Percentiles rank a stretch among this genome's conserved stretches.
phyloP scores from a whole-genome alignment of 1,140 invertebrate species.

The Zeugodacus cucurbitae region DNA sequence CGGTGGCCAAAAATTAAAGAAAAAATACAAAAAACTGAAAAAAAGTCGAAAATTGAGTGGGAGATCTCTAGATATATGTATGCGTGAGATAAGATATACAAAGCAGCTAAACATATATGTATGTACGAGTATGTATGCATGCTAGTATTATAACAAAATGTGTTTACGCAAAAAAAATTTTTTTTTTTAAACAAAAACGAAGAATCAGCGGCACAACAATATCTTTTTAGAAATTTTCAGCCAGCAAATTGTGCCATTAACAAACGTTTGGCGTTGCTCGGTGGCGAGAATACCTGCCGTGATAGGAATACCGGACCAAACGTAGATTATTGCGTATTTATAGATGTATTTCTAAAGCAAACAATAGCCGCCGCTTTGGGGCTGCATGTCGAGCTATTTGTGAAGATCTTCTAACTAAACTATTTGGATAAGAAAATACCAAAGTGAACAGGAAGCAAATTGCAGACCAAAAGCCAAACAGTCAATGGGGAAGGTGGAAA shows the following conservation, averaged over 20 bases:
- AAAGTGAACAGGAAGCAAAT: background rate
- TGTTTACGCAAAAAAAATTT: slow-evolving; percentile 6
- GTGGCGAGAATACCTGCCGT: background rate
- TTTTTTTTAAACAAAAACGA: background rate
- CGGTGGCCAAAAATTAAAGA: background rate
- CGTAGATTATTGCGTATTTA: background rate
- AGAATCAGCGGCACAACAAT: background rate
- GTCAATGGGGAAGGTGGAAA: slow-evolving; percentile 20
- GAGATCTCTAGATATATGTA: background rate
- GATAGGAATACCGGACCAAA: background rate
- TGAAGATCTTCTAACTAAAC: background rate
- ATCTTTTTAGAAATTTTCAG: background rate
- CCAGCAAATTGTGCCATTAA: background rate
- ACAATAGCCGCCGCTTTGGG: background rate
- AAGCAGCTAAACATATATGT: background rate
- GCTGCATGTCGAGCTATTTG: background rate
- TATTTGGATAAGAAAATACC: slow-evolving; percentile 14
- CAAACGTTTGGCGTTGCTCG: background rate
- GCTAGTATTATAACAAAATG: background rate
- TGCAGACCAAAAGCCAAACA: background rate
- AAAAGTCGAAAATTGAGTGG: background rate
- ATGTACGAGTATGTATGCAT: background rate
- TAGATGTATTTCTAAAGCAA: background rate
- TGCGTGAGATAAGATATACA: background rate
- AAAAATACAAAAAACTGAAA: background rate